Evolutionary conservation across 1,140 invertebrate species (phyloP), one percentile per base, ranked within the genome.

Genomic region (Caenorhabditis briggsae): DNA sequence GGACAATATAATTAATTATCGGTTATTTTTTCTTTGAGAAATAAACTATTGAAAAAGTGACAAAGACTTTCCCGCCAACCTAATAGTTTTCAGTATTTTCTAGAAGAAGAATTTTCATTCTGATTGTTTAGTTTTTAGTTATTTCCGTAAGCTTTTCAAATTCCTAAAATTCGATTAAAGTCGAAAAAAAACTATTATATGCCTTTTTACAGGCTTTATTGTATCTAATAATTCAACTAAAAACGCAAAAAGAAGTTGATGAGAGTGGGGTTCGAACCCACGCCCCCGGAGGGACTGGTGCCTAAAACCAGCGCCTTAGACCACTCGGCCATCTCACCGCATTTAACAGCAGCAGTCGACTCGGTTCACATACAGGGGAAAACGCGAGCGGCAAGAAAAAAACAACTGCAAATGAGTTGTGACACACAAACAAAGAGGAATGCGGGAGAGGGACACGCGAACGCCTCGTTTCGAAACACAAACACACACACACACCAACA

Each of bases 231-330:
- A 23, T 5, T 20, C 18, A 20, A 18, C 20, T 23, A 25, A 61
- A 61, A 61, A 11, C 8, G 5, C 59, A 61, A 61, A 61, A 61
- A 33, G 59, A 3, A 70, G 64, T 78, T 78, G 70, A 78, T 78
- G 70, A 78, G 70, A 78, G 70, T 78, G 70, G 70, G 70, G 33
- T 70, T 83, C 70, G 41, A 58, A 48, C 78, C 61, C 82, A 84
- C 87, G 59, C 78, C 87, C 78, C 59, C 84, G 56, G 46, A 48
- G 74, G 70, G 85, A 82, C 88, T 85, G 85, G 86, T 87, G 86
- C 86, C 86, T 87, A 85, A 87, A 87, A 85, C 86, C 83, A 84
- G 82, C 83, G 83, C 83, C 86, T 84, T 87, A 84, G 86, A 84
- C 83, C 83, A 64, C 86, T 84, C 82, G 82, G 86, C 86, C 83